Conservation (phyloP, 1,140 invertebrate species). For the Octopus bimaculoides region DNA sequence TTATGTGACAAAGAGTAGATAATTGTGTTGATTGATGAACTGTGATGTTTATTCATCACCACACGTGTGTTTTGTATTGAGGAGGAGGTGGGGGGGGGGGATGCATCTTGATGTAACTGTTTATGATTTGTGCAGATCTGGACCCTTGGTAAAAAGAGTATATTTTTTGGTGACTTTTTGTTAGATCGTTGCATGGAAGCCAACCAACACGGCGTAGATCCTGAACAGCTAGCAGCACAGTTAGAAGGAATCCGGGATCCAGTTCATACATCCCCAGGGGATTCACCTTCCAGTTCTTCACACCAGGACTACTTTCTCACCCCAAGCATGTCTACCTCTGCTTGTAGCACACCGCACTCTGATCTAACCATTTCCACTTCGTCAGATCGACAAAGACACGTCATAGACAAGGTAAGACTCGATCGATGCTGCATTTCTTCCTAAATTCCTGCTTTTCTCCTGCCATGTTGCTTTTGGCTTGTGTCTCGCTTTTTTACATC, state of each 20-base stretch:
- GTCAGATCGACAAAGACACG: slow-evolving; percentile 38
- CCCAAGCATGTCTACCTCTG: slow-evolving; percentile 47
- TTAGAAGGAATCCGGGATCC: slow-evolving; percentile 48
- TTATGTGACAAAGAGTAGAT: no score
- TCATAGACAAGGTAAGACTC: slow-evolving; percentile 14
- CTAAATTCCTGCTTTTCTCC: no score
- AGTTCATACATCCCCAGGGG: slow-evolving; percentile 38
- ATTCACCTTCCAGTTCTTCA: slow-evolving; percentile 10
- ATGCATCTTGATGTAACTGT: no score
- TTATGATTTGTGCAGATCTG: no score
- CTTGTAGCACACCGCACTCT: slow-evolving; percentile 48
- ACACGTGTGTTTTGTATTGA: no score
- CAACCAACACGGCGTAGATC: slow-evolving; percentile 41
- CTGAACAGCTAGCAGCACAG: slow-evolving; percentile 45
- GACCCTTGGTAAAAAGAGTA: background rate
- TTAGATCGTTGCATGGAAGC: slow-evolving; percentile 27
- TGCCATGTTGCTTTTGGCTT: no score
- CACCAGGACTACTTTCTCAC: slow-evolving; percentile 26
- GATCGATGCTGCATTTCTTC: background rate
- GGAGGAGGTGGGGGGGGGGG: no score
- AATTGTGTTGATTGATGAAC: no score
- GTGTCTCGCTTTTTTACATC: no score
- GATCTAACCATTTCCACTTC: slow-evolving; percentile 44
- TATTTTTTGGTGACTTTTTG: background rate
- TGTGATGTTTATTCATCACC: no score